These are phyloP conservation scores for Platysteira castanea DNA, from an alignment of 2,113 vertebrate species.

Conservation along the genomic window DNA sequence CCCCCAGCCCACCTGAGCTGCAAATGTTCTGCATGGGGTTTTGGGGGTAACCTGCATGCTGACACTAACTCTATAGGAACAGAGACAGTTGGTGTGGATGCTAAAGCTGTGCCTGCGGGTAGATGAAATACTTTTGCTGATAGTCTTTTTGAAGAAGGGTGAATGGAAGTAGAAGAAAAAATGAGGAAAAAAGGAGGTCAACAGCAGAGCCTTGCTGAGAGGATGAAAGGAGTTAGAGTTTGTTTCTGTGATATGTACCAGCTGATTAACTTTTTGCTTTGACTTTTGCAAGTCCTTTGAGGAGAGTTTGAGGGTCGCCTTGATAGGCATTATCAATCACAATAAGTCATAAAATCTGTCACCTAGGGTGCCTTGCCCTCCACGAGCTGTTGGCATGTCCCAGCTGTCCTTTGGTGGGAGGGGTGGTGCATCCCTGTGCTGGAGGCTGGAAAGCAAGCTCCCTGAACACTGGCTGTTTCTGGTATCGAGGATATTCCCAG, in stretches of 20 bases:
- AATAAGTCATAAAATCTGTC: rapidly evolving
- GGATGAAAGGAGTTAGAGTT: background rate
- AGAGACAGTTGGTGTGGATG: background rate
- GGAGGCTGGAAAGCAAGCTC: background rate
- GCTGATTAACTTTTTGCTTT: background rate
- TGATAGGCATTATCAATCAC: background rate
- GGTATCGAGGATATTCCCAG: background rate
- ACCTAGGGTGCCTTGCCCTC: background rate
- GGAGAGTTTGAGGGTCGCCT: background rate
- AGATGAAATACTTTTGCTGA: background rate
- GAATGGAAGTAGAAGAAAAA: background rate
- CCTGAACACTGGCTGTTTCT: background rate
- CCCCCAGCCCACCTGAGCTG: background rate
- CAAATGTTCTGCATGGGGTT: background rate
- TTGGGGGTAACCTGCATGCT: background rate
- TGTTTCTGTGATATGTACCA: background rate
- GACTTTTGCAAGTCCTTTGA: background rate
- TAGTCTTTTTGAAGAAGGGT: background rate
- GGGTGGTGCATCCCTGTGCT: background rate
- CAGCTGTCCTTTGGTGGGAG: background rate
- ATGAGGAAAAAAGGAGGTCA: background rate
- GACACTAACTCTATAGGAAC: background rate
- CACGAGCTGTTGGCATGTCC: rapidly evolving
- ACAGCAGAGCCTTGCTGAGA: background rate
- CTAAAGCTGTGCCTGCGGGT: background rate